Evolutionary conservation across 2,113 vertebrate genomes (phyloP).

Genomic region (Indri indri): DNA sequence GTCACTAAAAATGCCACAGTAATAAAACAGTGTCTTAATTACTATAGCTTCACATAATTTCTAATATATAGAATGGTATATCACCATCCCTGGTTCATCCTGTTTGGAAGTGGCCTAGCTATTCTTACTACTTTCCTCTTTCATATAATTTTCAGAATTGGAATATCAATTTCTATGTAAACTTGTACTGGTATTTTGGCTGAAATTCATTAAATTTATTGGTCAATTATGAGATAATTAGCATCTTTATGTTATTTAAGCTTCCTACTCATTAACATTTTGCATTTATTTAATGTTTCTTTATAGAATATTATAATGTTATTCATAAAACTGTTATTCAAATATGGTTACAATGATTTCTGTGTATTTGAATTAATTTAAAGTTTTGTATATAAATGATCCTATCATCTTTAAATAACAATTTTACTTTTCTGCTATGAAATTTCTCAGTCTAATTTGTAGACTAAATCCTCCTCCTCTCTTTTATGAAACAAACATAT

Average conservation of each 20-base stretch:
- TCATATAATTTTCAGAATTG: neutral
- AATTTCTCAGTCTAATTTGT: neutral
- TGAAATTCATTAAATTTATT: neutral
- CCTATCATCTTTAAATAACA: neutral
- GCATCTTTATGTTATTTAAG: neutral
- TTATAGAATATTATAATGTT: neutral
- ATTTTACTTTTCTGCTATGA: neutral
- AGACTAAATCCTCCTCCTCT: neutral
- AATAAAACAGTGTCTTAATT: neutral
- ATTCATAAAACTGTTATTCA: neutral
- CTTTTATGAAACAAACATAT: neutral
- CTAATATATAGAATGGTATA: neutral
- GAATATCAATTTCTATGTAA: neutral
- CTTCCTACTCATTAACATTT: neutral
- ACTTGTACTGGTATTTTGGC: neutral
- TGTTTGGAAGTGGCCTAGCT: neutral
- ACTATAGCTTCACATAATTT: neutral
- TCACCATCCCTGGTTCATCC: accelerated
- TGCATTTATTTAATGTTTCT: neutral
- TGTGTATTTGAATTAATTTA: neutral
- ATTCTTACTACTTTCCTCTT: neutral
- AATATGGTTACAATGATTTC: neutral
- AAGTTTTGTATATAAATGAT: neutral
- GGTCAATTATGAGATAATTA: neutral
- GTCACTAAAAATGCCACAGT: too few species aligned